Conservation (phyloP, 2,888 invertebrate species). For the Athripsodes cinereus region DNA sequence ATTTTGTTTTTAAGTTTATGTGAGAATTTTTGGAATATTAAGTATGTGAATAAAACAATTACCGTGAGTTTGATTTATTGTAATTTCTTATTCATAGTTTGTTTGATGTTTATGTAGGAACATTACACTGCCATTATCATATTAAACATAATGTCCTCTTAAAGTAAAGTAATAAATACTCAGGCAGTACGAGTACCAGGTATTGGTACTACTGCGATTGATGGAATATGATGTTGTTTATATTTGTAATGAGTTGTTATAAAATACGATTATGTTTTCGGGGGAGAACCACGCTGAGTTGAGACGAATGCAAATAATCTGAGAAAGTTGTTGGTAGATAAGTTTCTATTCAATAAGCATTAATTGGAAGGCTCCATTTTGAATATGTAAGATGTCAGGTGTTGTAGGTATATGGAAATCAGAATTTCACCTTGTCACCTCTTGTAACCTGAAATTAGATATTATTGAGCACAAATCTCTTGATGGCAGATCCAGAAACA, state of each 20-base stretch:
- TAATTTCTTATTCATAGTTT: not conserved
- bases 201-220: too few species aligned
- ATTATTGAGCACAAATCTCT: conserved; percentile 9
- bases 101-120: not conserved
- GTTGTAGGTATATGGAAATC: not conserved
- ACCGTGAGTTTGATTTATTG: not conserved
- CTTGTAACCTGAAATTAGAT: conserved; percentile 13
- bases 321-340: too few species aligned
- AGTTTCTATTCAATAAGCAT: too few species aligned
- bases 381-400: not conserved
- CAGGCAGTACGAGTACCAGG: too few species aligned
- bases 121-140: too few species aligned
- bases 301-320: too few species aligned
- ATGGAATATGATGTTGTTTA: too few species aligned
- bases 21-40: not conserved
- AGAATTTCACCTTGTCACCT: not conserved
- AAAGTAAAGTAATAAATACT: too few species aligned
- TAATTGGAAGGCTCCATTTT: not conserved
- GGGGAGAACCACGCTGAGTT: too few species aligned
- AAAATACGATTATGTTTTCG: too few species aligned
- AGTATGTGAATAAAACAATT: not conserved
- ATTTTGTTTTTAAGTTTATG: not conserved
- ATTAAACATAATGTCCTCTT: too few species aligned
- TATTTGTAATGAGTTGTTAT: too few species aligned
- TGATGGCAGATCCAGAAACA: conserved; percentile 14